phyloP scores from a whole-genome alignment of 2,888 invertebrate genomes.

The Drosophila affinis region DNA sequence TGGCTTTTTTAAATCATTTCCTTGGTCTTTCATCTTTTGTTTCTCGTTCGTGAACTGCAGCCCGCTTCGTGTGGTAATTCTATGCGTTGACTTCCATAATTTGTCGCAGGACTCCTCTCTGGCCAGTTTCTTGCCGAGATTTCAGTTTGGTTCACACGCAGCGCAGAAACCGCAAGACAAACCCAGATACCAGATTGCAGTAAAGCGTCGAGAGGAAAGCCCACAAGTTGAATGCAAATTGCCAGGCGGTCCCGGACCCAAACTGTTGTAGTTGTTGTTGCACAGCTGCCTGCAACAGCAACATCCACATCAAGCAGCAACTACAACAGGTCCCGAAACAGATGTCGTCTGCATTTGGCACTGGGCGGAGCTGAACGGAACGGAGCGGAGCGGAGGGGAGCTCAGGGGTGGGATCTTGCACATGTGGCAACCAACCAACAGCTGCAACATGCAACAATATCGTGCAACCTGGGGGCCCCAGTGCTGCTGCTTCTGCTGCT shows the following conservation, averaged over 20 bases:
- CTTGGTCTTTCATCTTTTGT: no score
- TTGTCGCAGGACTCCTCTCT: conserved; percentile 9
- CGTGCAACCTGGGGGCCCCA: conserved; percentile 47
- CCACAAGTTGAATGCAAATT: conserved; percentile 68
- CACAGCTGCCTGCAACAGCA: conserved; percentile 32
- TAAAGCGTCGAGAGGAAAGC: conserved; percentile 63
- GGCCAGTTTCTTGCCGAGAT: not conserved
- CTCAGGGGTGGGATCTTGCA: conserved; percentile 43
- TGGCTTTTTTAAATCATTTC: no score
- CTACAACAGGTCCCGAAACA: conserved; percentile 70
- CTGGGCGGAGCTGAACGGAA: conserved; percentile 3
- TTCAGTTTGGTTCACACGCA: conserved; percentile 63
- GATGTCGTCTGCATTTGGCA: conserved; percentile 64
- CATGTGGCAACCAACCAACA: conserved; percentile 63
- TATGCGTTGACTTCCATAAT: not conserved
- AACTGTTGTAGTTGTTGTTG: conserved; percentile 54
- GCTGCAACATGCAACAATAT: conserved; percentile 70
- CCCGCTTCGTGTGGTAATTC: no score
- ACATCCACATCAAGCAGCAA: conserved; percentile 26
- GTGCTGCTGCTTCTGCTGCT: conserved; percentile 49
- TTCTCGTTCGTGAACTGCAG: no score
- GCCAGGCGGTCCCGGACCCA: conserved; percentile 42
- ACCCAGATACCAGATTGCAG: conserved; percentile 7
- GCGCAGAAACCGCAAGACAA: conserved; percentile 34
- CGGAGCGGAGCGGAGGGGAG: not conserved